Evolutionary conservation across 2,797 vertebrate genomes (phyloP).

Genomic region (Coregonus suidteri): DNA sequence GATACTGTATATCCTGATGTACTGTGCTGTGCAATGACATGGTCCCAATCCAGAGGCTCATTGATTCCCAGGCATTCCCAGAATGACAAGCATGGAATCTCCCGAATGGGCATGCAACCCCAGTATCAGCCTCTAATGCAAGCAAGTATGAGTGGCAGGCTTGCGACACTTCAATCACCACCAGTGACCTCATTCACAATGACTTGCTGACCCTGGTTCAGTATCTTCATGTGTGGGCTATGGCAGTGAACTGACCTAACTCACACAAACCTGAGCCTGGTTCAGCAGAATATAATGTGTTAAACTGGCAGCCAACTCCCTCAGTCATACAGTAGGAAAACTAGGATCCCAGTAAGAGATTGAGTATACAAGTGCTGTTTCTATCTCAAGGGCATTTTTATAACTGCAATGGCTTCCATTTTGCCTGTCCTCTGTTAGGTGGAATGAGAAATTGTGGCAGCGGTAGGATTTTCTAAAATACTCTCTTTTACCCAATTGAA

Average conservation of each 20-base stretch:
- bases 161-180: background rate
- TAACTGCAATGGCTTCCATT: background rate
- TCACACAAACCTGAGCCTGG: background rate
- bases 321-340: background rate
- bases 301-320: background rate
- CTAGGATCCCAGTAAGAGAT: background rate
- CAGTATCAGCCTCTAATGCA: background rate
- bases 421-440: background rate
- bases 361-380: background rate
- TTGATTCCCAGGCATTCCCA: background rate
- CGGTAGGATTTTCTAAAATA: background rate
- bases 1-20: background rate
- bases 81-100: background rate
- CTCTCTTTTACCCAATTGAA: background rate
- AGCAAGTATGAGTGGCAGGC: background rate
- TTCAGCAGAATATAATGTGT: background rate
- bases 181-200: background rate
- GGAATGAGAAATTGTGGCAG: background rate
- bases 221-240: background rate
- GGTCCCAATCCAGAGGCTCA: background rate
- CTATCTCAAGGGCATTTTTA: background rate
- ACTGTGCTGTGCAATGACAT: background rate
- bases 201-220: background rate
- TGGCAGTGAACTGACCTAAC: background rate
- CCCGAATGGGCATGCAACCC: background rate